Evolutionary conservation across 2,113 vertebrate species (phyloP).

Genomic region (Strix aluco): DNA sequence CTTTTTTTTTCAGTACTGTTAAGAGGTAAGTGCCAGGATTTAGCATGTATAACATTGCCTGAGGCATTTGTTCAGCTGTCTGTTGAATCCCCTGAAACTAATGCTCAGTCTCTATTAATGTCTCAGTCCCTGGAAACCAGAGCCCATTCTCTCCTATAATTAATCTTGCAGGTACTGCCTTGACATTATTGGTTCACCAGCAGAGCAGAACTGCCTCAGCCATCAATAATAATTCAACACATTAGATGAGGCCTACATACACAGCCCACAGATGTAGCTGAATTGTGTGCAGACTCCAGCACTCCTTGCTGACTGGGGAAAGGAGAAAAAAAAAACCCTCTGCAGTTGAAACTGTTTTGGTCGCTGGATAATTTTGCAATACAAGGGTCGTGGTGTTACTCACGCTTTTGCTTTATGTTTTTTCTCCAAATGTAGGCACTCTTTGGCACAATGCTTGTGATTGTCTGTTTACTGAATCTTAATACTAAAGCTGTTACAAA

Average conservation of each 20-base stretch:
- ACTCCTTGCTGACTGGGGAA: constrained; percentile 1
- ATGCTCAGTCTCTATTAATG: constrained; percentile 83
- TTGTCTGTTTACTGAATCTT: constrained; percentile 82
- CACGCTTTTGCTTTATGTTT: constrained; percentile 69
- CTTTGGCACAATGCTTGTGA: constrained; percentile 75
- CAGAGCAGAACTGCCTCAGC: constrained; percentile 83
- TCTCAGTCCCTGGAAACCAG: constrained; percentile 75
- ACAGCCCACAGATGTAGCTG: constrained; percentile 61
- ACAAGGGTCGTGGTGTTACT: constrained; percentile 64
- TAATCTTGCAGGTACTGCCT: constrained; percentile 84
- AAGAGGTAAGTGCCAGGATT: constrained; percentile 58
- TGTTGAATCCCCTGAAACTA: constrained; percentile 79
- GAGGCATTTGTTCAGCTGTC: constrained; percentile 76
- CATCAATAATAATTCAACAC: constrained; percentile 84
- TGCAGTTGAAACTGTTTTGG: constrained; percentile 66
- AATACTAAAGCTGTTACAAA: constrained; percentile 82
- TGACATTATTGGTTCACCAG: constrained; percentile 87
- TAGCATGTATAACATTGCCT: constrained; percentile 70
- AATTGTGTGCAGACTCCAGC: constrained; percentile 34
- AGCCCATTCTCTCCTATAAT: constrained; percentile 79
- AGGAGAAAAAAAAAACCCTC: not conserved
- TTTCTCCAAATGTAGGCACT: constrained; percentile 64
- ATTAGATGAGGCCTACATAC: constrained; percentile 73
- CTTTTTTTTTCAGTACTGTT: constrained; percentile 51
- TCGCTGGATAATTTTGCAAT: constrained; percentile 68